A percentile compares a stretch with the other conserved stretches of the same genome.
Evolutionary conservation across 1,140 invertebrate species (phyloP).

Genomic region (Drosophila eugracilis): DNA sequence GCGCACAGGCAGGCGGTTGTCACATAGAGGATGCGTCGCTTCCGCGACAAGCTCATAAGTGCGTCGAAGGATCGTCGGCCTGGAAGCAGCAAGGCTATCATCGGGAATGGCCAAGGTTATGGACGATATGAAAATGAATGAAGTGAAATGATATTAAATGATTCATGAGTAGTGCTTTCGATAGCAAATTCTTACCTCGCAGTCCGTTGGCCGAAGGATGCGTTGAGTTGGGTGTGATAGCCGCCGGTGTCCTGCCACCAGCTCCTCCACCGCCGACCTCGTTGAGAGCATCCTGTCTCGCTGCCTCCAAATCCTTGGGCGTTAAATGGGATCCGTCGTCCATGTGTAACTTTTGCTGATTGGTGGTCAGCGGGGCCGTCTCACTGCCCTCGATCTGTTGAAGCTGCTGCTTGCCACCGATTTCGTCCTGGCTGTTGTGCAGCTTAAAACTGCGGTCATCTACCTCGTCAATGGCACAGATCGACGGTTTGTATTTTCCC

Average conservation of each 20-base stretch:
- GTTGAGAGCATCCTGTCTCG: slow-evolving; percentile 56
- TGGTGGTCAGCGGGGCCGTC: slow-evolving; percentile 77
- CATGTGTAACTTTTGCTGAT: slow-evolving; percentile 79
- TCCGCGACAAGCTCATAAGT: slow-evolving; percentile 74
- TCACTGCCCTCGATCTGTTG: slow-evolving; percentile 79
- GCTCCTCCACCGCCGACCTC: slow-evolving; percentile 20
- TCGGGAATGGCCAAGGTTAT: slow-evolving; percentile 4
- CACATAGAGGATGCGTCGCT: slow-evolving; percentile 76
- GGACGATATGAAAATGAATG: not conserved
- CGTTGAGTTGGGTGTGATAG: slow-evolving; percentile 68
- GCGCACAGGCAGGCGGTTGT: slow-evolving; percentile 79
- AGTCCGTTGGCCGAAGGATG: slow-evolving; percentile 75
- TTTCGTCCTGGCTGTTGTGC: slow-evolving; percentile 60
- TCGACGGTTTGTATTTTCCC: slow-evolving; percentile 80
- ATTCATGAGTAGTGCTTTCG: not conserved
- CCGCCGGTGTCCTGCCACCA: slow-evolving; percentile 58
- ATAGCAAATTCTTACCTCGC: slow-evolving; percentile 55
- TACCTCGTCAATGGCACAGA: slow-evolving; percentile 80
- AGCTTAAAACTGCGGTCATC: slow-evolving; percentile 79
- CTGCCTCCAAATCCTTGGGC: slow-evolving; percentile 75
- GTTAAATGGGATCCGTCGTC: slow-evolving; percentile 63
- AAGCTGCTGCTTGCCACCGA: slow-evolving; percentile 38
- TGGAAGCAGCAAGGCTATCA: slow-evolving; percentile 78
- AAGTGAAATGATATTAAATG: too few relatives aligned
- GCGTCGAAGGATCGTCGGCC: slow-evolving; percentile 80